Evolutionary conservation across 2,113 vertebrate genomes (phyloP), one percentile per base, ranked within the genome.

Genomic region (Mandrillus leucophaeus): DNA sequence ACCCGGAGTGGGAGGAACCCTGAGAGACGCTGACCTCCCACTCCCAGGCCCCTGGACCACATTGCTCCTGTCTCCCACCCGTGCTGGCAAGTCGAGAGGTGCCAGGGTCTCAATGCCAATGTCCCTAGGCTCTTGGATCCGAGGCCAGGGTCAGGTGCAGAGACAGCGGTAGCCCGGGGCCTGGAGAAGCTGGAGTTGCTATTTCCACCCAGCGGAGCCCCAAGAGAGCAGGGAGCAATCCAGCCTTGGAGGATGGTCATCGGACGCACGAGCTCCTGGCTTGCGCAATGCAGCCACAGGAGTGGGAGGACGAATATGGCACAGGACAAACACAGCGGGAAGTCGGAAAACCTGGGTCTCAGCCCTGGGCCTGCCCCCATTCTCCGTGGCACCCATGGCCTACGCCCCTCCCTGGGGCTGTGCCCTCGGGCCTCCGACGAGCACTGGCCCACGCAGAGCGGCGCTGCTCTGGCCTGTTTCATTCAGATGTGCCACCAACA

Each of bases 241-340:
- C 3, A 9, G 22, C 25, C 90, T 78, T 23, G 30, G 38, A 45
- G 35, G 25, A 73, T 5, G 6, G 17, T 40, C 68, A 23, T 43
- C 6, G 13, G 55, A 70, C 1, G 8, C 30, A 0, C 3, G 59
- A 14, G 70, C 16, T 45, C 25, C 61, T 2, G 0, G 14, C 68
- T 5, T 48, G 38, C 45, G 40, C 2, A 1, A 12, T 25, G 8
- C 2, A 18, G 75, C 7, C 78, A 83, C 23, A 10, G 40, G 66
- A 80, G 43, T 23, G 13, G 27, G 38, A 66, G 57, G 38, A 52
- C 55, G 75, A 73, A 78, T 6, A 13, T 64, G 52, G 18, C 27
- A 0, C 59, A 43, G 30, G 35, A 25, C 20, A 20, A 66, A 52
- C 32, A 50, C 76, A 17, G 64, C 1, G 0, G 38, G 40, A 16